phyloP scores from a whole-genome alignment of 1,140 invertebrate species.

The Rhyzopertha dominica region DNA sequence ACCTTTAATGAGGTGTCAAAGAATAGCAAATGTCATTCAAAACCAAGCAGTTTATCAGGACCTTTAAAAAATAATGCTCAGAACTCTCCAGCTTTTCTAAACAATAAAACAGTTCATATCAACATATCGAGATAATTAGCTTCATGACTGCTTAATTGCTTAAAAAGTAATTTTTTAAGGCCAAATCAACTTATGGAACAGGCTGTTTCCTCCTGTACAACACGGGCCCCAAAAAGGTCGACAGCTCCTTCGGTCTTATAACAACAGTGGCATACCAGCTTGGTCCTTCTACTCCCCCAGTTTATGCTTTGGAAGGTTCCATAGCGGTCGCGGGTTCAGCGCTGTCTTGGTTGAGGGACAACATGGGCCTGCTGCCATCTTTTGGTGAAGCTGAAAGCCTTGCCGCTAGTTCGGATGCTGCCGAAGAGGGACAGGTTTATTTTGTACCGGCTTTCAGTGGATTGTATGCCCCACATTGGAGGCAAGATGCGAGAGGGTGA shows the following conservation, averaged over 20 bases:
- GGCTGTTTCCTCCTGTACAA: slow-evolving; percentile 97
- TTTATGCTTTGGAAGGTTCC: slow-evolving; percentile 90
- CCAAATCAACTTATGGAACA: slow-evolving; percentile 95
- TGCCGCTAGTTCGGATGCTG: slow-evolving; percentile 66
- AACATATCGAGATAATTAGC: no score
- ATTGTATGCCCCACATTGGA: slow-evolving; percentile 94
- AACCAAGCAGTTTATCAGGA: no score
- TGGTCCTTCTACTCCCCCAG: slow-evolving; percentile 66
- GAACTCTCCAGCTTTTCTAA: no score
- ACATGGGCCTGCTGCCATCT: slow-evolving; percentile 70
- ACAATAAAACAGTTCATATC: no score
- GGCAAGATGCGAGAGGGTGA: slow-evolving; percentile 86
- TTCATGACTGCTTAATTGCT: background rate
- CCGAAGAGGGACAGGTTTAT: slow-evolving; percentile 70
- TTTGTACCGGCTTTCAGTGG: slow-evolving; percentile 96
- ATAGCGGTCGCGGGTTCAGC: slow-evolving; percentile 90
- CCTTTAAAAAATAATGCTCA: no score
- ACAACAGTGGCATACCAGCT: slow-evolving; percentile 95
- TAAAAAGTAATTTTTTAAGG: slow-evolving; percentile 39
- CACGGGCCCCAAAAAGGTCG: slow-evolving; percentile 77
- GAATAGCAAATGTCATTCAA: no score
- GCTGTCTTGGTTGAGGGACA: slow-evolving; percentile 85
- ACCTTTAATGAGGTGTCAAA: no score
- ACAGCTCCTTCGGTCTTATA: slow-evolving; percentile 83
- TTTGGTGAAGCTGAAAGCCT: slow-evolving; percentile 65